Evolutionary conservation across 2,797 vertebrate species (phyloP), one percentile per base, ranked within the genome.

Genomic region (Channallabes apus): DNA sequence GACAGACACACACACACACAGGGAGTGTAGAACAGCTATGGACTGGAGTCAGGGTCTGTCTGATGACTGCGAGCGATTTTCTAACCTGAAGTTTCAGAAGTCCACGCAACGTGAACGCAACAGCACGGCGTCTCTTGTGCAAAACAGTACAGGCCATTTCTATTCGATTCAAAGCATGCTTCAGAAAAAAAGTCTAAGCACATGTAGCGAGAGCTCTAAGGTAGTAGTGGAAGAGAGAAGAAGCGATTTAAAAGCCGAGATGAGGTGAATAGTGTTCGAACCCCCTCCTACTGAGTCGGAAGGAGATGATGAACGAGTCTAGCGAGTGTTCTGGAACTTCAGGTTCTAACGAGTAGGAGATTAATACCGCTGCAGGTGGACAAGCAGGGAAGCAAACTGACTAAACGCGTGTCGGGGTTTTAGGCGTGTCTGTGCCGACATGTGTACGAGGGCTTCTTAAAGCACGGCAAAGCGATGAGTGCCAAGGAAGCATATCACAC

Each of bases 131-230:
- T 93, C 92, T 87, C 84, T 89, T 92, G 93, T 94, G 93, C 92
- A 91, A 88, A 93, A 94, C 94, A 95, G 94, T 94, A 91, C 94
- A 93, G 90, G 94, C 93, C 93, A 91, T 92, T 88, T 88, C 83
- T 89, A 41, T 89, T 86, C 82, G 51, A 69, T 83, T 86, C 81
- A 73, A 86, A 90, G 46, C 93, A 92, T 92, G 92, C 93, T 89
- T 91, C 41, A 82, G 75, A 73, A 56, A 85, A 87, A 86, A 86
- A 29, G 81, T 75, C 89, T 75, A 87, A 84, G 79, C 84, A 84
- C 75, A 76, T 32, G 35, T 56, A 85, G 79, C 80, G 79, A 20
- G 82, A 86, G 85, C 81, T 85, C 84, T 82, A 81, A 51, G 72
- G 88, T 82, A 46, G 58, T 62, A n/a, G 75, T 86, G 68, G 18